These are phyloP conservation scores for Clitarchus hookeri DNA, from an alignment of 2,888 invertebrate species.

Conservation along the genomic window DNA sequence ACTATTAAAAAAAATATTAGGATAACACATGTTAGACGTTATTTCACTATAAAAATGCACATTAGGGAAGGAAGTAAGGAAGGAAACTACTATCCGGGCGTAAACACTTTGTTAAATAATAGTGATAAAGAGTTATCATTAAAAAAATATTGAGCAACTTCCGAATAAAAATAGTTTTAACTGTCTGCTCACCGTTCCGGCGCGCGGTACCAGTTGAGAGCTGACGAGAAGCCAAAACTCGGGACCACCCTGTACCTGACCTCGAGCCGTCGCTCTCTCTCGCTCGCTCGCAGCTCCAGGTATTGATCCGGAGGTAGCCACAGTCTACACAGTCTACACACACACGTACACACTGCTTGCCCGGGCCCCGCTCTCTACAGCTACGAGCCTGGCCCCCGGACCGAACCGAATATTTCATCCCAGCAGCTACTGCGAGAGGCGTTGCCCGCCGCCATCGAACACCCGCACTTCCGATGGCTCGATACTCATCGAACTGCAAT, in stretches of 20 bases:
- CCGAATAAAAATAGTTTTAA: no score
- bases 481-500: not conserved
- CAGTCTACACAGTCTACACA: conserved; percentile 7
- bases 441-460: not conserved
- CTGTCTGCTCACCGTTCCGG: no score
- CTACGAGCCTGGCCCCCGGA: not conserved
- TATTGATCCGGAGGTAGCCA: conserved; percentile 8
- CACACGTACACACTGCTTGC: not conserved
- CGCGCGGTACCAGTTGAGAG: no score
- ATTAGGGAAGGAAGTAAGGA: no score
- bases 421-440: not conserved
- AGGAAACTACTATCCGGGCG: no score
- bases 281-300: not conserved
- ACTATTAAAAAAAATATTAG: no score
- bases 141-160: no score
- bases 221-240: not conserved
- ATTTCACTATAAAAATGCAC: no score
- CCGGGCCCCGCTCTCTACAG: not conserved
- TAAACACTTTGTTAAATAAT: no score
- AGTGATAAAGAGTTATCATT: no score
- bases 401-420: no score
- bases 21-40: no score
- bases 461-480: not conserved
- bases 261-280: not conserved
- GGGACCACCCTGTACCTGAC: not conserved